A percentile compares a stretch with the other conserved stretches of the same genome.
phyloP scores from a whole-genome alignment of 2,797 vertebrate genomes.

The Sebastes reedi region DNA sequence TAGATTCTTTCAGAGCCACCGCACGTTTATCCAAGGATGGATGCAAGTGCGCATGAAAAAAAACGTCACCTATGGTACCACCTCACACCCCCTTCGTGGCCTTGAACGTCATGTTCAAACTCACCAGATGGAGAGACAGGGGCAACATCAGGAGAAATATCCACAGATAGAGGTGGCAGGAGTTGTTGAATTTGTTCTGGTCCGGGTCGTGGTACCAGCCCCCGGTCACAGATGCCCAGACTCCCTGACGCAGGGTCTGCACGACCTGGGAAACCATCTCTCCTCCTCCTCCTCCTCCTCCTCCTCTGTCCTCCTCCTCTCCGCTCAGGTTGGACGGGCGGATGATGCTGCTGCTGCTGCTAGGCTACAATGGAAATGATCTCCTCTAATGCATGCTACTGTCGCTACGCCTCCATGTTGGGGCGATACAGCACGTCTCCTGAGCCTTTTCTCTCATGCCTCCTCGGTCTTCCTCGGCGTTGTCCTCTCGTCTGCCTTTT shows the following conservation, averaged over 20 bases:
- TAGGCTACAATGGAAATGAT: constrained; percentile 74
- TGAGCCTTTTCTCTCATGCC: constrained; percentile 52
- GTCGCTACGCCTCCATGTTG: constrained; percentile 79
- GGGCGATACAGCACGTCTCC: constrained; percentile 48
- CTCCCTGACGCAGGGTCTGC: constrained; percentile 93
- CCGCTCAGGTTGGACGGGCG: constrained; percentile 71
- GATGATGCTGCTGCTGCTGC: constrained; percentile 68
- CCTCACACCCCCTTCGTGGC: constrained; percentile 61
- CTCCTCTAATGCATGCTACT: constrained; percentile 62
- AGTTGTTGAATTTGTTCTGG: constrained; percentile 96
- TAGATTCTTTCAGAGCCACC: not conserved
- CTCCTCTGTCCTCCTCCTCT: constrained; percentile 55
- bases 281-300: constrained; percentile 1
- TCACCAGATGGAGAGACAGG: constrained; percentile 95
- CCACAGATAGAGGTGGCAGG: constrained; percentile 97
- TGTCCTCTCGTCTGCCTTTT: constrained; percentile 41
- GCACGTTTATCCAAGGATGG: constrained; percentile 4
- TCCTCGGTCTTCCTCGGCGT: constrained; percentile 34
- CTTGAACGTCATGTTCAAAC: constrained; percentile 72
- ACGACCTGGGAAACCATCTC: constrained; percentile 92
- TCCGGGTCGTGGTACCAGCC: constrained; percentile 98
- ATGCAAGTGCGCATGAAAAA: constrained; percentile 20
- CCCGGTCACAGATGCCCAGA: constrained; percentile 96
- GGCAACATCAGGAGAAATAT: constrained; percentile 93
- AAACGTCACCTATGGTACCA: constrained; percentile 7